Percentiles rank a stretch among this genome's conserved stretches.
Evolutionary conservation across 1,140 invertebrate genomes (phyloP).

Genomic region (Meteorus sp.): DNA sequence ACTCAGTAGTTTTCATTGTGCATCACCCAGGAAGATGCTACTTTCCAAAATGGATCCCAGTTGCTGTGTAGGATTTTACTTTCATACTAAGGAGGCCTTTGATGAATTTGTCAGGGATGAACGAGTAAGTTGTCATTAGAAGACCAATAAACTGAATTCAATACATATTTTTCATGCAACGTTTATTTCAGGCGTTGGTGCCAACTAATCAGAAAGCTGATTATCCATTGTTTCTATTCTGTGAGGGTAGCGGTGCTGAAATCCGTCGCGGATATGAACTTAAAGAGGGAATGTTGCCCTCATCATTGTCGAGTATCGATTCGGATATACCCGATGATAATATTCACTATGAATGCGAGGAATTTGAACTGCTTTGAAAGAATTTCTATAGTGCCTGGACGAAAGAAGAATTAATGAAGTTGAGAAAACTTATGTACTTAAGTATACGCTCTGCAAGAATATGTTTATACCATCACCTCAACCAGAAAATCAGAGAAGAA

Average conservation of each 20-base stretch:
- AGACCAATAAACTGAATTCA: slow-evolving; percentile 11
- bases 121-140: slow-evolving; percentile 34
- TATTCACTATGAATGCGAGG: slow-evolving; percentile 71
- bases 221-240: slow-evolving; percentile 82
- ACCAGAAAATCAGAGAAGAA: too few species aligned
- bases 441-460: too few species aligned
- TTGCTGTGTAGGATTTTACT: slow-evolving; percentile 91
- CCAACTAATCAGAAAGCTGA: slow-evolving; percentile 64
- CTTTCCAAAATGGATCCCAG: slow-evolving; percentile 91
- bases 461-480: too few species aligned
- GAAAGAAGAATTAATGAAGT: too few species aligned
- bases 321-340: slow-evolving; percentile 63
- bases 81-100: slow-evolving; percentile 75
- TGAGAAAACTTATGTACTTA: too few species aligned
- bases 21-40: slow-evolving; percentile 82
- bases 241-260: slow-evolving; percentile 68
- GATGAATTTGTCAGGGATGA: slow-evolving; percentile 71
- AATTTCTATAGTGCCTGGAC: too few species aligned
- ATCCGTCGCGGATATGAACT: slow-evolving; percentile 59
- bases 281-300: slow-evolving; percentile 61
- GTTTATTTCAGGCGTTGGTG: slow-evolving; percentile 62
- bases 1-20: slow-evolving; percentile 80
- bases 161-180: not conserved
- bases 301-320: slow-evolving; percentile 56
- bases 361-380: slow-evolving; percentile 63